Evolutionary conservation across 2,113 vertebrate species (phyloP), one percentile per base, ranked within the genome.

Genomic region (Labrus mixtus): DNA sequence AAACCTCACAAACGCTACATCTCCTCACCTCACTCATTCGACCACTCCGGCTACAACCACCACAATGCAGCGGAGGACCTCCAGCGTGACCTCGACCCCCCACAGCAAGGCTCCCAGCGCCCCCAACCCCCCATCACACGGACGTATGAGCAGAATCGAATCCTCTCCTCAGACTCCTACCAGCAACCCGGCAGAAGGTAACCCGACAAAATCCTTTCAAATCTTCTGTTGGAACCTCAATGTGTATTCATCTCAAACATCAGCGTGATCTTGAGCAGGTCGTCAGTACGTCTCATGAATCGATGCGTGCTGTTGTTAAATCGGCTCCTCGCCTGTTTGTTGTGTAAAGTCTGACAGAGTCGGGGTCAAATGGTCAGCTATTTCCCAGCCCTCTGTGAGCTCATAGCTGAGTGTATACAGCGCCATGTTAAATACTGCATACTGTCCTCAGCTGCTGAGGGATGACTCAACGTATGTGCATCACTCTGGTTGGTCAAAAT

Each of bases 181-280:
- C 70, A 95, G 93, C 88, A 78, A 94, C 68, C 93, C 96, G 11
- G 94, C 93, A 67, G 94, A 96, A 88, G 96, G 97, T 94, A 36
- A 50, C 78, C 36, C 20, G 17, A 51, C 45, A 43, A 33, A 1
- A 71, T 0, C 19, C 15, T 6, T 36, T 61, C 4, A 25, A 1
- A 20, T 29, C 10, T 50, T 50, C 1, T 68, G 37, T n/a, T 25
- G 37, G 22, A 13, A 63, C 50, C 33, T 8, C 15, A 23, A 41
- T 8, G 0, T 22, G 23, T 0, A 29, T 29, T 13, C 39, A 41
- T 9, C 39, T 41, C 4, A 41, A 20, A 62, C 6, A 0, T 29
- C 12, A 39, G 46, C 20, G n/a, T 45, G 43, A 55, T 48, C 17
- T 48, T 17, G 8, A 48, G 17, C 10, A n/a, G 59, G 10, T 19